Evolutionary conservation across 2,113 vertebrate species (phyloP).

Genomic region (Gavialis gangeticus): DNA sequence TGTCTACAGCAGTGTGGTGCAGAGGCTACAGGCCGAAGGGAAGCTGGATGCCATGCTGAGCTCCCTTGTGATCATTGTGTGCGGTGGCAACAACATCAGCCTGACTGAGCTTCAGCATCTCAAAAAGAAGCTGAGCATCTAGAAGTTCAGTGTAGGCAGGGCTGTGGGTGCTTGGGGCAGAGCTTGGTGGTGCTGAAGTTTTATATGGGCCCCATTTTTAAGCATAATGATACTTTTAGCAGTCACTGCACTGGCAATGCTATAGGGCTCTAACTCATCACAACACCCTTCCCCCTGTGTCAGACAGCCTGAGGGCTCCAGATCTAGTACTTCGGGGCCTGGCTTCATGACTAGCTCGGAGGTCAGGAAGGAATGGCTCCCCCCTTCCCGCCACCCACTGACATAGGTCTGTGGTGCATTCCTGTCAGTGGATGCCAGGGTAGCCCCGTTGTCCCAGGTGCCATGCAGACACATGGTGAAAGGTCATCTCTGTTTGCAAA

Average conservation of each 20-base stretch:
- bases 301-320: not conserved
- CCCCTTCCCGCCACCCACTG: not conserved
- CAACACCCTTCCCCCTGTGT: not conserved
- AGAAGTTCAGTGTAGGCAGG: conserved; percentile 6
- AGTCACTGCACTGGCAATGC: not conserved
- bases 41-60: conserved; percentile 74
- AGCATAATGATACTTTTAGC: not conserved
- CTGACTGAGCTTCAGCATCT: conserved; percentile 82
- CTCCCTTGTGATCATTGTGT: conserved; percentile 86
- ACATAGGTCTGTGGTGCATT: not conserved
- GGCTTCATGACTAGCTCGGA: not conserved
- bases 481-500: not conserved
- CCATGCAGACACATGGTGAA: not conserved
- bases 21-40: conserved; percentile 79
- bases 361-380: not conserved
- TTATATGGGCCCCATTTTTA: not conserved
- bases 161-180: not conserved
- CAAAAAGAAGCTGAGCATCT: conserved; percentile 83
- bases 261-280: not conserved
- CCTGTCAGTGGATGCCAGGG: not conserved
- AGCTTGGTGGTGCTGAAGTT: not conserved
- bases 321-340: not conserved
- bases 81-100: conserved; percentile 91
- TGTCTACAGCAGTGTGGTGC: conserved; percentile 81
- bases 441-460: not conserved